Evolutionary conservation across 2,797 vertebrate genomes (phyloP), one percentile per base, ranked within the genome.

Genomic region (Xyrichtys novacula): DNA sequence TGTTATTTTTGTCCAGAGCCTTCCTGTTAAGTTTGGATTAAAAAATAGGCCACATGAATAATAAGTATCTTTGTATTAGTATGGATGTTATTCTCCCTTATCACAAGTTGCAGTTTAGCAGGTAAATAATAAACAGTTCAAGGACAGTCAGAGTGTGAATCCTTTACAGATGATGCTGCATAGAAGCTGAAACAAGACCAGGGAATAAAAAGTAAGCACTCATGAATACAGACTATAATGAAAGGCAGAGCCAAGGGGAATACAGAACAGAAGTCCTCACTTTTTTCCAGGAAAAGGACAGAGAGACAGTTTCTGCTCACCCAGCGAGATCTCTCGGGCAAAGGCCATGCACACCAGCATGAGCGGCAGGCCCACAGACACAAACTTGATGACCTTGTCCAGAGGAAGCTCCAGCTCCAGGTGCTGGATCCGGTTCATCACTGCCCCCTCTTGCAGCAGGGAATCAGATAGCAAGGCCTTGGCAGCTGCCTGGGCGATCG

Each of bases 391-490:
- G 74, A 98, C 85, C 66, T 94, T 96, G 83, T 99, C 98, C 11
- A 98, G 91, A 0, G 97, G 96, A 81, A 99, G 92, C 81, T 99
- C 98, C 91, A 99, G 87, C 31, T 93, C 93, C 80, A 99, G 91
- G 47, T 95, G 91, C 60, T 80, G 92, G 62, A 94, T 88, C 25
- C 90, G 92, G 67, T 90, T 85, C 78, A 90, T 84, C 6, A 84
- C 88, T 0, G 88, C 59, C 10, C 85, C 72, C 5, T 96, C 94
- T 0, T 95, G 95, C 75, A 99, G 94, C 62, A 99, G 91, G 65
- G 98, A 95, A 32, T 99, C 98, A 0, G 96, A 96, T 65, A 99
- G 94, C 95, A 99, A 96, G 84, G 96, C 97, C 89, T 96, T 95
- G 0, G 97, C 96, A 0, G 96, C 97, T 0, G 91, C 89, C 83